A percentile compares a stretch with the other conserved stretches of the same genome.
Evolutionary conservation across 2,888 invertebrate species (phyloP).

Genomic region (Pollenia griseotomentosa): DNA sequence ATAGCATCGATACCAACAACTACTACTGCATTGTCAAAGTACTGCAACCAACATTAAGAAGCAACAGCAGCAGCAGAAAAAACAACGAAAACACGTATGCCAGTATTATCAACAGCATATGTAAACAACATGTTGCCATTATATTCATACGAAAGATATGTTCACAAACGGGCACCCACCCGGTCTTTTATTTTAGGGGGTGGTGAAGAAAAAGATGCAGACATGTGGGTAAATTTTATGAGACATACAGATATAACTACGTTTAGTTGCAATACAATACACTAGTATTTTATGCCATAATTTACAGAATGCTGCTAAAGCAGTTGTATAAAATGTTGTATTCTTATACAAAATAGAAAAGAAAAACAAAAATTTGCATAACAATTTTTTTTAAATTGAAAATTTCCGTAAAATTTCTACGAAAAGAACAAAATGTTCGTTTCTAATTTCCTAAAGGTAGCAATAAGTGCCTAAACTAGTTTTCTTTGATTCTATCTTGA

Average conservation of each 20-base stretch:
- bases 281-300: constrained; percentile 22
- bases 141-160: constrained; percentile 17
- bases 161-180: background rate
- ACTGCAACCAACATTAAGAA: constrained; percentile 3
- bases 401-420: too few relatives aligned
- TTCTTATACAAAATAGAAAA: background rate
- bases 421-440: too few relatives aligned
- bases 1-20: background rate
- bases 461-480: too few relatives aligned
- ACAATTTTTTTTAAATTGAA: too few relatives aligned
- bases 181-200: constrained; percentile 16
- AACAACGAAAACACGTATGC: constrained; percentile 46
- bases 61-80: background rate
- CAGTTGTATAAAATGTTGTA: background rate
- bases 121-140: constrained; percentile 68
- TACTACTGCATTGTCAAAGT: constrained; percentile 21
- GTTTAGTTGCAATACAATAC: background rate
- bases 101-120: constrained; percentile 50
- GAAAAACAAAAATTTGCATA: background rate
- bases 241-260: constrained; percentile 2
- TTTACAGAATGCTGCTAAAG: background rate
- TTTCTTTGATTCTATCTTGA: too few relatives aligned
- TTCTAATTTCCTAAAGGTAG: too few relatives aligned
- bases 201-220: background rate
- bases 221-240: constrained; percentile 35